These are phyloP conservation scores for Leucopternis melanops DNA, from an alignment of 2,113 vertebrate genomes.

Conservation along the genomic window DNA sequence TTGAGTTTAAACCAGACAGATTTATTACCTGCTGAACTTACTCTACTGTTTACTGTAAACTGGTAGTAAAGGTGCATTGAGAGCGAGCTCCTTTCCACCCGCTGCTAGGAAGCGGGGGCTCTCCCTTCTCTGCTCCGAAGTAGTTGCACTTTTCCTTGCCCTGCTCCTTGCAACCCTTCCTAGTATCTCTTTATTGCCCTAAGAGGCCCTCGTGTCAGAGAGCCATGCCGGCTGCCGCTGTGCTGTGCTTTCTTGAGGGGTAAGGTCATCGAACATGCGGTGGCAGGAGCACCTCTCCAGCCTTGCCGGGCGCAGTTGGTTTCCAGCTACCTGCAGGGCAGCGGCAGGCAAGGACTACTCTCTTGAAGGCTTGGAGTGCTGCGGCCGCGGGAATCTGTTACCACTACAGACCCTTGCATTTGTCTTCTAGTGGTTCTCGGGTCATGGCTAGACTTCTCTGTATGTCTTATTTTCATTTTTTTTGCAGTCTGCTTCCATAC, in stretches of 20 bases:
- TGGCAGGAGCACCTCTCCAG: background rate
- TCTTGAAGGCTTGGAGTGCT: background rate
- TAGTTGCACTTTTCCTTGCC: background rate
- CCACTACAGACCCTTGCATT: background rate
- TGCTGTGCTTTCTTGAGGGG: background rate
- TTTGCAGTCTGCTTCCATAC: background rate
- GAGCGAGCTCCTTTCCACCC: background rate
- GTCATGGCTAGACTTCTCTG: background rate
- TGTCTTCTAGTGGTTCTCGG: background rate
- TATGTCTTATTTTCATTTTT: background rate
- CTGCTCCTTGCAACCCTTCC: no score
- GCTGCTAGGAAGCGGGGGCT: background rate
- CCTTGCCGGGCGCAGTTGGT: accelerated
- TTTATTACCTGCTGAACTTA: background rate
- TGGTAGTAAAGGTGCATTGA: background rate
- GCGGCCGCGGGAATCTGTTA: accelerated
- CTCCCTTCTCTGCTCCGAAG: background rate
- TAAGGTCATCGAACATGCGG: accelerated
- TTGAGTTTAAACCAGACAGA: background rate
- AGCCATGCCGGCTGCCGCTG: background rate
- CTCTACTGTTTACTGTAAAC: background rate
- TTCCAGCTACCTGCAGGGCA: background rate
- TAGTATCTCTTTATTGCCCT: accelerated
- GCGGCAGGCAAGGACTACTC: background rate
- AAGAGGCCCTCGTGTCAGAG: accelerated